Conservation (phyloP, 2,113 vertebrate species). For the Elachura formosa region DNA sequence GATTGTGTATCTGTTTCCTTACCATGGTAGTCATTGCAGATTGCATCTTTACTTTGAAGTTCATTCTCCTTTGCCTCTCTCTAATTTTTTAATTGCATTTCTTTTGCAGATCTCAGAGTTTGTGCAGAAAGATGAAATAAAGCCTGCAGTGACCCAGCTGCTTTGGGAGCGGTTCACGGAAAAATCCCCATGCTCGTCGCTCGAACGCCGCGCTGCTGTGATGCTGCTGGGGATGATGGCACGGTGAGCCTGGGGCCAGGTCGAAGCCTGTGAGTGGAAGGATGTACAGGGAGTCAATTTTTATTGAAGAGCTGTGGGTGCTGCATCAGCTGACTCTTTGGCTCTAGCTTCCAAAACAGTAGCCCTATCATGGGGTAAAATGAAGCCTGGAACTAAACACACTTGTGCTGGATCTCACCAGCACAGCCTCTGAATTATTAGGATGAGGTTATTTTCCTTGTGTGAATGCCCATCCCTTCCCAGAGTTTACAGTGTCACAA, state of each 20-base stretch:
- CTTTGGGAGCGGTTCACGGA: conserved; percentile 88
- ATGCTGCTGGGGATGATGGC: conserved; percentile 92
- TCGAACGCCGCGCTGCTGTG: conserved; percentile 81
- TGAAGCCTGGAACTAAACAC: not conserved
- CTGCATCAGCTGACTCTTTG: not conserved
- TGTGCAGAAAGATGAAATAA: conserved; percentile 82
- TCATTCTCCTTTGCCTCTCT: not conserved
- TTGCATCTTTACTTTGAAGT: not conserved
- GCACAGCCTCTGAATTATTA: fast-evolving
- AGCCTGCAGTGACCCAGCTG: conserved; percentile 83
- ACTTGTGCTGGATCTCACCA: not conserved
- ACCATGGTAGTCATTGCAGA: not conserved
- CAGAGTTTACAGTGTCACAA: not conserved
- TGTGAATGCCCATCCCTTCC: not conserved
- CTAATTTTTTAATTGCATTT: not conserved
- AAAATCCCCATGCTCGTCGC: conserved; percentile 74
- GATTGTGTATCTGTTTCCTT: not conserved
- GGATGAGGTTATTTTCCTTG: not conserved
- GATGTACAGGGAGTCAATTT: not conserved
- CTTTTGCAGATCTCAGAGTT: conserved; percentile 86
- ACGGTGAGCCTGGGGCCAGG: conserved; percentile 71
- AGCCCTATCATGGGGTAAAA: not conserved
- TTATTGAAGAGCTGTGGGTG: not conserved
- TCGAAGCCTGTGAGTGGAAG: not conserved
- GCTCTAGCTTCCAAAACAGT: not conserved